Evolutionary conservation across 2,113 vertebrate genomes (phyloP), one percentile per base, ranked within the genome.

Genomic region (Trogon surrucura): DNA sequence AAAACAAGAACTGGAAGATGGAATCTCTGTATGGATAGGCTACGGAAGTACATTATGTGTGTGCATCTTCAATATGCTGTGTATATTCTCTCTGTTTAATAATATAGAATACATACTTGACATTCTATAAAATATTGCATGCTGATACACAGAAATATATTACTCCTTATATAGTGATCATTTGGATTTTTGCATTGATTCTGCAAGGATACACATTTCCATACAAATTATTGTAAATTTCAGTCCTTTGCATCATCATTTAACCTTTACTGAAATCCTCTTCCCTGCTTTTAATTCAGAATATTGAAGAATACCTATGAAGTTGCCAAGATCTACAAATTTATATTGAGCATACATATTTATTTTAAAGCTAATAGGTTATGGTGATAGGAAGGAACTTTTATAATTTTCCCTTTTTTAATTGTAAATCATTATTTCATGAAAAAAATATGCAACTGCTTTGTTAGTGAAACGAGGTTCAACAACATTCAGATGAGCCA

Each of bases 391-490:
- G 34, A 80, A 86, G 7, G 9, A 70, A 23, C 36, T 78, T 84
- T 32, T 56, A 41, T 27, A 79, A 57, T 83, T 90, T 92, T 58
- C 11, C 6, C 2, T 65, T 72, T 83, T 87, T 75, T 20, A 92
- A 75, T 32, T 69, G 23, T 41, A 84, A 71, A 44, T 64, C 58
- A 62, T 41, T 80, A n/a, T 80, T 80, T 80, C 3, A 51, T 67
- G 26, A 34, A 51, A 71, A 81, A 72, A 74, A 73, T 29, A 26
- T 32, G 57, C 23, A 57, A 58, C 36, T 93, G 41, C 41, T 93
- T 91, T 92, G 44, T 87, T 89, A 87, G 78, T 54, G 79, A 95
- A 94, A 91, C 3, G 4, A 91, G 77, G 78, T 96, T 91, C 67
- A 82, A 41, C 48, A 88, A 80, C 58, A 94, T 70, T 91, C 58